Conservation (phyloP, 2,888 invertebrate species). For the Pristionchus japonicus region DNA sequence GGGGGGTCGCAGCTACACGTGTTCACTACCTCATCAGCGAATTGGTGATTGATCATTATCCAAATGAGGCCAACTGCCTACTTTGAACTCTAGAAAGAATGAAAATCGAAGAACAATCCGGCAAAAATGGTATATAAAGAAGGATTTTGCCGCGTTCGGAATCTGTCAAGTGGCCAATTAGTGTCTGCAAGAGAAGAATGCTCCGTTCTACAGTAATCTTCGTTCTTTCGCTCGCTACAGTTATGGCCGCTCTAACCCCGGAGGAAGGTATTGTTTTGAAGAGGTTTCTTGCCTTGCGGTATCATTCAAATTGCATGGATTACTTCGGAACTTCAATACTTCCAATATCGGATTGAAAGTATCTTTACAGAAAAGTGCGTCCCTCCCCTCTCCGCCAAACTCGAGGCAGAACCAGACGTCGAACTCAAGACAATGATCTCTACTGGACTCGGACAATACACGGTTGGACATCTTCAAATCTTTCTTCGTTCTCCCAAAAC, state of each 20-base stretch:
- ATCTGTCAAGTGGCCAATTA: not conserved
- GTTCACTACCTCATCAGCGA: not conserved
- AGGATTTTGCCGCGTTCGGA: not conserved
- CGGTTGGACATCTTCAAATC: not conserved
- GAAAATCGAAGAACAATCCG: not conserved
- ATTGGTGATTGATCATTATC: not conserved
- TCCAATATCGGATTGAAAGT: no score
- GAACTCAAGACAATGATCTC: not conserved
- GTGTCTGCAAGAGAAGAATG: not conserved
- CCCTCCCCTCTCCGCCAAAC: not conserved
- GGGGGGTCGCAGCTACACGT: no score
- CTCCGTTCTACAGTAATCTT: not conserved
- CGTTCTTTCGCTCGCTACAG: not conserved
- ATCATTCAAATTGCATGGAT: not conserved
- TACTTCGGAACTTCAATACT: no score
- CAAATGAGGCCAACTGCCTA: not conserved
- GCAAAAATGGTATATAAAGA: not conserved
- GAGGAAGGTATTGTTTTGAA: not conserved
- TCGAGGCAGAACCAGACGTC: not conserved
- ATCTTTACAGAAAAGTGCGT: not conserved
- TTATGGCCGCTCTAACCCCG: not conserved
- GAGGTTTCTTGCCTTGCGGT: not conserved
- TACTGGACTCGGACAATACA: not conserved
- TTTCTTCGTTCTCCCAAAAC: not conserved
- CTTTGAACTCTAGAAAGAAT: not conserved